Evolutionary conservation across 1,140 invertebrate species (phyloP).

Genomic region (Piezodorus guildinii): DNA sequence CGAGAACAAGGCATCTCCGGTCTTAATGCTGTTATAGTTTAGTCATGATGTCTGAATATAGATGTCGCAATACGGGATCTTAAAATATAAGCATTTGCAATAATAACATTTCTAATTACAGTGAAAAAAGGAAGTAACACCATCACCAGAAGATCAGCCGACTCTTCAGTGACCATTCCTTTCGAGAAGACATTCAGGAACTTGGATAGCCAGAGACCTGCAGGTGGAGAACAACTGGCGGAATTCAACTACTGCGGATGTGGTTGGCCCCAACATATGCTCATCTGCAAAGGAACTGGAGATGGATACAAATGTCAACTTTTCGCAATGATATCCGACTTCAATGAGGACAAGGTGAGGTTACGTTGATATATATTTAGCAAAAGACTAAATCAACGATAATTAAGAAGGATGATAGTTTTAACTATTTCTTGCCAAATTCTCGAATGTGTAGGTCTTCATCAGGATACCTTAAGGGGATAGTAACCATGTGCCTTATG

Average conservation of each 20-base stretch:
- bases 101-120: constrained; percentile 25
- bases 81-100: no score
- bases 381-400: not conserved
- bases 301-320: constrained; percentile 56
- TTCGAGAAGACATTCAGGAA: constrained; percentile 51
- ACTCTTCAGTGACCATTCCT: constrained; percentile 52
- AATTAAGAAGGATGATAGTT: no score
- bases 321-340: constrained; percentile 73
- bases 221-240: constrained; percentile 29
- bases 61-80: no score
- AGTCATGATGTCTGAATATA: no score
- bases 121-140: constrained; percentile 44
- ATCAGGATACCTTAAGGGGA: no score
- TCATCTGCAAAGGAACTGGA: constrained; percentile 58
- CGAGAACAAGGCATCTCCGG: no score
- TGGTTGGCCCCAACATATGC: constrained; percentile 77
- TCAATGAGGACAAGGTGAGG: constrained; percentile 51
- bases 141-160: constrained; percentile 40
- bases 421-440: no score
- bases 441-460: no score
- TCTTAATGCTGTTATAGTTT: no score
- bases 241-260: constrained; percentile 67
- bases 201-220: constrained; percentile 35
- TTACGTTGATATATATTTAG: not conserved
- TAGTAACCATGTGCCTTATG: no score